These are phyloP conservation scores for Lucifuga dentata DNA, from an alignment of 2,113 vertebrate genomes.

Conservation along the genomic window DNA sequence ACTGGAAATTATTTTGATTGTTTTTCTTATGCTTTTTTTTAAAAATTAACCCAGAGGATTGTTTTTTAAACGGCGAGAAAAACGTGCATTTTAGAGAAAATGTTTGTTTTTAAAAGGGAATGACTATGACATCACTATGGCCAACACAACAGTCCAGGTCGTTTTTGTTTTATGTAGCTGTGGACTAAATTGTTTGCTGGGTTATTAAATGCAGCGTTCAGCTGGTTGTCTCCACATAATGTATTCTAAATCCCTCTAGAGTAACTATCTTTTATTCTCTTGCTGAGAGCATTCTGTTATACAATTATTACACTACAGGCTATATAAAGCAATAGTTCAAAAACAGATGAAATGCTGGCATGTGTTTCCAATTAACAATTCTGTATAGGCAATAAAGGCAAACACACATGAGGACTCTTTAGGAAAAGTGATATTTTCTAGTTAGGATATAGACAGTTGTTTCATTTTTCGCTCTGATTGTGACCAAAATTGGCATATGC, in stretches of 20 bases:
- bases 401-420: constrained; percentile 50
- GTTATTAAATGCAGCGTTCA: constrained; percentile 74
- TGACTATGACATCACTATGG: constrained; percentile 28
- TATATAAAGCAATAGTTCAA: constrained; percentile 76
- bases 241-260: constrained; percentile 78
- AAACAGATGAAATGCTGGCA: constrained; percentile 72
- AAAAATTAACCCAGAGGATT: constrained; percentile 24
- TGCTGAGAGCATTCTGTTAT: constrained; percentile 72
- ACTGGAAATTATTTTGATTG: constrained; percentile 9
- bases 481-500: constrained; percentile 38
- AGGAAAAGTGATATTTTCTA: constrained; percentile 46
- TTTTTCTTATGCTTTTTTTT: too few species aligned
- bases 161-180: constrained; percentile 66
- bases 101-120: constrained; percentile 40
- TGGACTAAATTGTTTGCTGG: constrained; percentile 71
- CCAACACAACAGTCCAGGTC: constrained; percentile 49
- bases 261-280: constrained; percentile 75
- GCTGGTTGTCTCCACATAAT: constrained; percentile 74
- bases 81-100: constrained; percentile 28
- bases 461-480: constrained; percentile 20
- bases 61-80: constrained; percentile 23
- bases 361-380: constrained; percentile 79
- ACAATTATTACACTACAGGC: constrained; percentile 75
- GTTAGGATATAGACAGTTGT: constrained; percentile 40
- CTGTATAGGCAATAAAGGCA: constrained; percentile 43